Base-by-base conservation (phyloP, 2,888 invertebrate genomes). In the Eupithecia exiguata region DNA sequence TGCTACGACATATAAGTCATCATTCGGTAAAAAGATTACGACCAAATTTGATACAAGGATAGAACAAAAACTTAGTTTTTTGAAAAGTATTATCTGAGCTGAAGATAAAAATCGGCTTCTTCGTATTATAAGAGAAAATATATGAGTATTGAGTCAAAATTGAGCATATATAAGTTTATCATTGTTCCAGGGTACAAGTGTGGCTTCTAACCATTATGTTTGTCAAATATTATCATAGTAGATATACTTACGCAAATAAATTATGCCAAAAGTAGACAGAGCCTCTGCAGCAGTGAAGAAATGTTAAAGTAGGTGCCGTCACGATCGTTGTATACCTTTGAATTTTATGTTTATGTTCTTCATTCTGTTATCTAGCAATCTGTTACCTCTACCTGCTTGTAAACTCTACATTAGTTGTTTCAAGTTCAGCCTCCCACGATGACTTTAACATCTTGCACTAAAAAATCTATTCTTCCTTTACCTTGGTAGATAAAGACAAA, bases 381-480 rank as follows among this genome's bases (percentile, higher is more conserved):
- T 91, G 90, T 90, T 87, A 82, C 84, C 80, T 80, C 83, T 7
- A 61, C 53, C 66, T 71, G 63, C 66, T 65, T 65, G 69, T 38
- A 70, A 77, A 75, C 75, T 62, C 21, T 72, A 66, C 43, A 35
- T 69, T 70, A 74, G 61, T 9, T 21, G 21, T 38, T 30, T 65
- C 30, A 80, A 81, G 79, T 80, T 80, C 72, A 74, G 76, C 91
- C 91, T 83, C 92, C 92, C 90, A 91, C 88, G 87, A 84, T 73
- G 91, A 81, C 78, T 58, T 80, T 81, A 84, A 85, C 79, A 77
- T 80, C 78, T 78, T 72, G 71, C 75, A 80, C 76, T 79, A 79
- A 82, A 80, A 77, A 74, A 79, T 79, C 38, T 78, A 25, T 65
- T 75, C 70, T 75, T 40, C 43, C 49, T 80, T 78, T 78, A 79